Evolutionary conservation across 2,797 vertebrate genomes (phyloP).

Genomic region (Phaenicophaeus curvirostris): DNA sequence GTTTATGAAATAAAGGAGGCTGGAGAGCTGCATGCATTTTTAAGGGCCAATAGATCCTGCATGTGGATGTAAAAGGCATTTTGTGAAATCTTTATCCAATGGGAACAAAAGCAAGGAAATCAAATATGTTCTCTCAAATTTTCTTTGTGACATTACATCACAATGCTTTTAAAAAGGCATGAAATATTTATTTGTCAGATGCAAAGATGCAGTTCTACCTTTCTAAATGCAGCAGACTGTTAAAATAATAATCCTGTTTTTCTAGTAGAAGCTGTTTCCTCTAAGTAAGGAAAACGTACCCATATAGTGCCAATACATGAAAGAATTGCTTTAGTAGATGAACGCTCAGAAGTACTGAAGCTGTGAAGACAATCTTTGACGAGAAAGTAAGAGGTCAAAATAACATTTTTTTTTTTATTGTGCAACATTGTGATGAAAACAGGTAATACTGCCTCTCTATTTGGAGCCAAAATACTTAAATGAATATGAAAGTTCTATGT

Average conservation of each 20-base stretch:
- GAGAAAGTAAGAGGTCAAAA: not conserved
- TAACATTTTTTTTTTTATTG: not conserved
- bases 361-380: not conserved
- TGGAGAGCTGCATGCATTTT: not conserved
- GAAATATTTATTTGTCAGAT: not conserved
- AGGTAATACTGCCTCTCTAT: not conserved
- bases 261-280: not conserved
- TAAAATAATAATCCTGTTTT: not conserved
- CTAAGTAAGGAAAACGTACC: not conserved
- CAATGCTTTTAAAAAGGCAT: not conserved
- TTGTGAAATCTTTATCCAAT: not conserved
- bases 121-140: not conserved
- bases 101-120: not conserved
- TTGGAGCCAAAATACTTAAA: conserved; percentile 28
- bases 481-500: not conserved
- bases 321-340: not conserved
- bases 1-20: not conserved
- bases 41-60: not conserved
- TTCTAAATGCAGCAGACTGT: not conserved
- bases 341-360: not conserved
- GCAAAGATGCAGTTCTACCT: not conserved
- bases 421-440: conserved; percentile 17
- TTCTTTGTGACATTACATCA: not conserved
- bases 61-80: not conserved
- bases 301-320: not conserved